Base-by-base conservation (phyloP, 1,140 invertebrate genomes). In the Pararge aegeria region DNA sequence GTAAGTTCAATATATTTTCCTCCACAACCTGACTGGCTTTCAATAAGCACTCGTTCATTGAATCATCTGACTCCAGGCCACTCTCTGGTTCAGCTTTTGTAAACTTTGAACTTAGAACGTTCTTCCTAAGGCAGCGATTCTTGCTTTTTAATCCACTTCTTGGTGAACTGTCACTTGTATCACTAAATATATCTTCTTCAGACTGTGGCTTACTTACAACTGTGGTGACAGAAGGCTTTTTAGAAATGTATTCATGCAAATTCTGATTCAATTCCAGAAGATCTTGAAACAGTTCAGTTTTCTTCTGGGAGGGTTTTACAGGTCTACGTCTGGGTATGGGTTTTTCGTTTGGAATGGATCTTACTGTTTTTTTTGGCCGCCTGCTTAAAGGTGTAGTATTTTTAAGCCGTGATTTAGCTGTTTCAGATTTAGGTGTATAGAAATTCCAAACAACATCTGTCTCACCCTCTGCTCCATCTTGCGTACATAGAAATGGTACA, bases 381-480 rank as follows among this genome's bases (percentile, higher is more conserved):
- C 80, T 79, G 56, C 83, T 85, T 5, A 89, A 67, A 13, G 89
- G 87, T 44, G 89, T 90, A 5, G 84, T 71, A 27, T 77, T 80
- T 70, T 77, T 80, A 5, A 57, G 40, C 4, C 66, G 63, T 19
- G 70, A 67, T 55, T 64, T 59, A 5, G 63, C 52, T 24, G 66
- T 53, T 42, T 78, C 75, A 42, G 86, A 75, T 55, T 83, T 83
- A 21, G 86, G 87, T 37, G 89, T 90, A 60, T 90, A 89, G 53
- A 83, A 90, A 63, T 91, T 90, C 89, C 89, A 91, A 16, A 91
- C 78, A 53, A 91, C 90, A 70, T 90, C 88, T 51, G 80, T 85
- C 66, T 88, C 83, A 4, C 88, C 89, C 57, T 85, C 82, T 5
- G 78, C 73, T 10, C 87, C 90, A 79, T 91, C 90, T 72, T 91